These are phyloP conservation scores for Melanostigma gelatinosum DNA, from an alignment of 2,113 vertebrate genomes.

Conservation along the genomic window DNA sequence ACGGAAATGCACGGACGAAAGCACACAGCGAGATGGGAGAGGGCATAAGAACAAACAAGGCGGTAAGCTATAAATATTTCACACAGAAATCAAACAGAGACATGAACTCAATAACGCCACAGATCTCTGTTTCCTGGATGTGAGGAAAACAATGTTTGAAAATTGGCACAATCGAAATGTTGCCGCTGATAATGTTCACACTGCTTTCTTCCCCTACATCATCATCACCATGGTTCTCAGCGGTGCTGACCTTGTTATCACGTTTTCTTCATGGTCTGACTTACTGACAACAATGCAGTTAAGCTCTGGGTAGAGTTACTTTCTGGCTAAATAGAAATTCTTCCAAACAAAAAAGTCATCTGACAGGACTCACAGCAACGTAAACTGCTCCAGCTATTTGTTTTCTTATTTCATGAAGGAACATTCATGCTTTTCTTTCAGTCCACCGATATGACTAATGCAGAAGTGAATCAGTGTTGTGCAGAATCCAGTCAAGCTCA, in stretches of 20 bases:
- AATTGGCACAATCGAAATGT: conserved; percentile 42
- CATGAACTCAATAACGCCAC: not conserved
- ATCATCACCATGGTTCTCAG: conserved; percentile 29
- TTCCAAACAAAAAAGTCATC: not conserved
- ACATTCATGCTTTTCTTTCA: conserved; percentile 20
- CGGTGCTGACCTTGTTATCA: conserved; percentile 53
- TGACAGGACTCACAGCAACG: not conserved
- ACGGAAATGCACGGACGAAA: conserved; percentile 28
- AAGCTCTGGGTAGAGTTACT: conserved; percentile 14
- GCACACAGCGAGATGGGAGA: not conserved
- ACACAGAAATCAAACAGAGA: conserved; percentile 17
- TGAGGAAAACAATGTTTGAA: conserved; percentile 23
- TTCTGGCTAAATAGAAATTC: conserved; percentile 1
- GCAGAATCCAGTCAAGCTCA: conserved; percentile 63
- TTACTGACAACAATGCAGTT: conserved; percentile 58
- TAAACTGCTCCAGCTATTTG: not conserved
- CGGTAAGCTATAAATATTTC: conserved; percentile 21
- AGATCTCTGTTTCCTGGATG: conserved; percentile 19
- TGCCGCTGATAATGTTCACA: conserved; percentile 46
- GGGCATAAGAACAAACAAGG: conserved; percentile 30
- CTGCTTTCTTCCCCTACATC: conserved; percentile 20
- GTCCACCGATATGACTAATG: conserved; percentile 63
- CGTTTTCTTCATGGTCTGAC: conserved; percentile 26
- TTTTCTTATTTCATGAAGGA: conserved; percentile 1
- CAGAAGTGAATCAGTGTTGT: conserved; percentile 68